Evolutionary conservation across 2,797 vertebrate species (phyloP).

Genomic region (Gymnodraco acuticeps): DNA sequence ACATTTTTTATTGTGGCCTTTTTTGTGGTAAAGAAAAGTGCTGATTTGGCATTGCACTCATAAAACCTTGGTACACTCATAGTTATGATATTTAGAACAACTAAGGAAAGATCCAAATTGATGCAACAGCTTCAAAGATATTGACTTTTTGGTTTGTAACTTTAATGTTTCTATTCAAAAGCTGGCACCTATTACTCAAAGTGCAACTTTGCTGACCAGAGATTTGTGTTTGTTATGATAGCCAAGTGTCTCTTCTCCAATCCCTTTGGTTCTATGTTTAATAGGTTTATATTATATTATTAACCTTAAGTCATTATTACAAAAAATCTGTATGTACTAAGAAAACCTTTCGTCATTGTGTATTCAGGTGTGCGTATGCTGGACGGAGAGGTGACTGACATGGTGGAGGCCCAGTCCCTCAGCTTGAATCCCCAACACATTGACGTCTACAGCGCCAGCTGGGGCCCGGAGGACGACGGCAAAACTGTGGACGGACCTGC

Average conservation of each 20-base stretch:
- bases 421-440: constrained; percentile 97
- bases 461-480: constrained; percentile 98
- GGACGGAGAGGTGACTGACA: constrained; percentile 97
- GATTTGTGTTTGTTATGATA: not conserved
- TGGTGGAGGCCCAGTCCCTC: constrained; percentile 96
- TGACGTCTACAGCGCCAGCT: constrained; percentile 98
- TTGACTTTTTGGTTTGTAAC: not conserved
- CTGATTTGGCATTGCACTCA: not conserved
- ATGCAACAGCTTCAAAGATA: not conserved
- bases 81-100: too few relatives aligned
- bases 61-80: not conserved
- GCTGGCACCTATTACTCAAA: not conserved
- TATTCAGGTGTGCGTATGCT: constrained; percentile 95
- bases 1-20: not conserved
- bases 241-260: not conserved
- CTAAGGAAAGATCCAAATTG: not conserved
- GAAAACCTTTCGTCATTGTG: not conserved
- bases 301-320: not conserved
- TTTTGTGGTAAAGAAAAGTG: not conserved
- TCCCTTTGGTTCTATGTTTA: not conserved
- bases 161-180: constrained; percentile 3
- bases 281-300: not conserved
- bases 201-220: not conserved
- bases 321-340: not conserved
- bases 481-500: constrained; percentile 98